Evolutionary conservation across 2,888 invertebrate genomes (phyloP), one percentile per base, ranked within the genome.

Genomic region (Oligia latruncula): DNA sequence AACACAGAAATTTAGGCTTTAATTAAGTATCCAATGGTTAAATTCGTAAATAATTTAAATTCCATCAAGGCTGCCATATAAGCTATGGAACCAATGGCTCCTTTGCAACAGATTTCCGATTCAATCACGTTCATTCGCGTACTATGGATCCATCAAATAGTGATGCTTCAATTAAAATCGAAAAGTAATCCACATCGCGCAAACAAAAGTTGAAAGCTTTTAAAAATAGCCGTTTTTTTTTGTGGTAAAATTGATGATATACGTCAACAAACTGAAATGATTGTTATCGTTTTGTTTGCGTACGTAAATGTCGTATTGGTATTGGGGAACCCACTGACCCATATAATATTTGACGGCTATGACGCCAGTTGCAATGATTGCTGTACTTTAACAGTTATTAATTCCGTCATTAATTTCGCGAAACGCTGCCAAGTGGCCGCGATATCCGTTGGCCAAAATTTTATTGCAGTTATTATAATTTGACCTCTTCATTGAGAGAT

Each of bases 351-450:
- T 80, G 74, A 75, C 65, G 66, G 40, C 29, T 74, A 40, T 85
- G 76, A 85, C 83, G 79, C 72, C 66, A 80, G 71, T 65, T 58
- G 70, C 55, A 72, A 62, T 74, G 58, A 68, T 40, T 52, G n/a
- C 71, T 73, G 35, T 62, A 17, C 60, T 20, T 40, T 77, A 74
- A 43, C 77, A 78, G 82, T 80, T 83, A 82, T 81, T 87, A 79
- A 81, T 87, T 82, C 73, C 65, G 64, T 71, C 66, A 86, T 88
- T 84, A 83, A 83, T 83, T 78, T 83, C 43, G 58, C 70, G 73
- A 74, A 88, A 83, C 73, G 78, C 79, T 89, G 88, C 82, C 86
- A 88, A 89, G 78, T 77, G 74, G 35, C 73, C 71, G 76, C 80
- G 71, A 71, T 67, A 83, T 80, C 35, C 11, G 70, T 55, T 78